phyloP scores from a whole-genome alignment of 2,797 vertebrate genomes.

The Gymnodraco acuticeps region DNA sequence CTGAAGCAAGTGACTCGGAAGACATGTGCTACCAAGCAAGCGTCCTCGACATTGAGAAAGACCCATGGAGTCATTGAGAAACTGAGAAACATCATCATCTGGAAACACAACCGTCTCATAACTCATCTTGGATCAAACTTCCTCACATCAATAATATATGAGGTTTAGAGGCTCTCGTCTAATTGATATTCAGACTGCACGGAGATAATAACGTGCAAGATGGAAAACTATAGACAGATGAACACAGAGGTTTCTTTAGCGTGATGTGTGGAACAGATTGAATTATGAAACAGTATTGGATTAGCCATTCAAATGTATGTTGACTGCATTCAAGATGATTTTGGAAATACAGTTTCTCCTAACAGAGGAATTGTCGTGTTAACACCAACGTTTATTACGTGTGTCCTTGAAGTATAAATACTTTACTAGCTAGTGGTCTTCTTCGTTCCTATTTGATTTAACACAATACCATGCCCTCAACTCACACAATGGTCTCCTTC shows the following conservation, averaged over 20 bases:
- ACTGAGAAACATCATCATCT: neutral
- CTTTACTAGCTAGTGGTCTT: too few relatives aligned
- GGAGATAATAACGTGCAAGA: neutral
- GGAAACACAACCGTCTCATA: neutral
- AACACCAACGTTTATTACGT: too few relatives aligned
- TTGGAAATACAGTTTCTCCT: neutral
- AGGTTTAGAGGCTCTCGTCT: neutral
- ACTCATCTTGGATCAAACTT: neutral
- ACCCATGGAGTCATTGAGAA: neutral
- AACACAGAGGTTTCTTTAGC: neutral
- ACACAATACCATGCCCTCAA: too few relatives aligned
- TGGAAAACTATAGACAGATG: neutral
- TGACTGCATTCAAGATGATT: neutral
- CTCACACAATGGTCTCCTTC: too few relatives aligned
- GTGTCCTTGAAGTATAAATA: too few relatives aligned
- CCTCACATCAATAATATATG: neutral
- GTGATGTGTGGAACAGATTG: neutral
- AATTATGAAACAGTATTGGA: neutral
- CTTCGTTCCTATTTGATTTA: too few relatives aligned
- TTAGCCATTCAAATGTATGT: neutral
- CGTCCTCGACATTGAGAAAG: too few relatives aligned
- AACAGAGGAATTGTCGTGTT: too few relatives aligned
- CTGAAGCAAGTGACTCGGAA: too few relatives aligned
- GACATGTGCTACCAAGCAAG: too few relatives aligned
- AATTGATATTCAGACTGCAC: neutral